These are phyloP conservation scores for rat (Rattus norvegicus) DNA, from an alignment of 2,113 vertebrate genomes.

Conservation along the genomic window GRCr8 NC_086024.1:88558001-88558500, in stretches of 20 bases:
- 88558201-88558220: not conserved
- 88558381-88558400: not conserved
- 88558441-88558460: not conserved
- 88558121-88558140: not conserved
- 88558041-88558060: not conserved
- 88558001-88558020: not conserved
- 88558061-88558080: not conserved
- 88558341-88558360: not conserved
- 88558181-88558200: not conserved
- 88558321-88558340: not conserved
- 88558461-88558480: not conserved
- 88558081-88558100: not conserved
- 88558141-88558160: not conserved
- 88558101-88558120: not conserved
- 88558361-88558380: not conserved
- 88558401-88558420: not conserved
- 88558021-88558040: not conserved
- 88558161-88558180: not conserved
- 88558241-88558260: not conserved
- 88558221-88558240: not conserved
- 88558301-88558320: not conserved
- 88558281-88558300: not conserved
- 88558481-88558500: not conserved
- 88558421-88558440: not conserved
- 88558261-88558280: not conserved